phyloP scores from a whole-genome alignment of 2,888 invertebrate species.

The Drosophila lutescens region DNA sequence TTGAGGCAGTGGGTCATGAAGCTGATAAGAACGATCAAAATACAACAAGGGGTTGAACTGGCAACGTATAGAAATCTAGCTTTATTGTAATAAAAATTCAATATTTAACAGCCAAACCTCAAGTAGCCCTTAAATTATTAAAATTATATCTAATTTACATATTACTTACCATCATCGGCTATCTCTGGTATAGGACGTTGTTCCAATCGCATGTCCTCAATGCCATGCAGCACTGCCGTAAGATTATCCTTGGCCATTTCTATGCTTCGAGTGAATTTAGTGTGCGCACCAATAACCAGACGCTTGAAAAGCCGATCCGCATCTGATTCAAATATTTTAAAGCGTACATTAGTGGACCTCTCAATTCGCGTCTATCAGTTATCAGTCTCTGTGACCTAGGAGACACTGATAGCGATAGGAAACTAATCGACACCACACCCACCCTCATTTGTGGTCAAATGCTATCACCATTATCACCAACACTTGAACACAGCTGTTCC shows the following conservation, averaged over 20 bases:
- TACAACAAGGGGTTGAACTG: neutral
- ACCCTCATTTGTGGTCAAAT: neutral
- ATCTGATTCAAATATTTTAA: conserved; percentile 36
- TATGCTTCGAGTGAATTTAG: neutral
- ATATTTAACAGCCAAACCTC: neutral
- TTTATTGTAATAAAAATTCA: neutral
- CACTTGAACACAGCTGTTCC: conserved; percentile 21
- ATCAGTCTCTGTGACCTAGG: conserved; percentile 21
- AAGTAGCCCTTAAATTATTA: neutral
- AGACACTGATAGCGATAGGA: conserved; percentile 16
- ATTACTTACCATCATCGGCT: conserved; percentile 86
- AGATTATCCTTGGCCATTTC: conserved; percentile 88
- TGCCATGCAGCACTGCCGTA: conserved; percentile 89
- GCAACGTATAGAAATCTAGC: neutral
- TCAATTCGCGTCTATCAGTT: conserved; percentile 11
- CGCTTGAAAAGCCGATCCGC: conserved; percentile 18
- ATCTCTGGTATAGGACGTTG: conserved; percentile 93
- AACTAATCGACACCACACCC: conserved; percentile 18
- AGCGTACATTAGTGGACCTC: neutral
- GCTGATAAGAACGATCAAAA: conserved; percentile 3
- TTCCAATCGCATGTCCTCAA: conserved; percentile 91
- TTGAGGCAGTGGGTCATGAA: neutral
- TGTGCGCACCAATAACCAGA: neutral
- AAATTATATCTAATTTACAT: neutral
- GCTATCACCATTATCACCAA: conserved; percentile 10